Percentiles rank a stretch among this genome's conserved stretches.
Conservation (phyloP, 2,888 invertebrate species). For the Meteorus cinctellus region DNA sequence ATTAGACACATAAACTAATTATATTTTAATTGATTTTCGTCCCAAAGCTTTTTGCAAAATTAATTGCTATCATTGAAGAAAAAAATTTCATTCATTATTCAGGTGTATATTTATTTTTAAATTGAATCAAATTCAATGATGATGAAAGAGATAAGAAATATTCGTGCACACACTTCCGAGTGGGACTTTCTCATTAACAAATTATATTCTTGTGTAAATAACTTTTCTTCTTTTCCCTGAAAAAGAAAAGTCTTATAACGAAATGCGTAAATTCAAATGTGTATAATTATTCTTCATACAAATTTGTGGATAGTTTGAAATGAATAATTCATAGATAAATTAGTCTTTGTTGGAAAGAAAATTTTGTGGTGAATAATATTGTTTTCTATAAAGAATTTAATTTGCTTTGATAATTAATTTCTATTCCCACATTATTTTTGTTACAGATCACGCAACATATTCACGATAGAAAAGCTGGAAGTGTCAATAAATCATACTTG, state of each 20-base stretch:
- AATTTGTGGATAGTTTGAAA: background rate
- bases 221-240: background rate
- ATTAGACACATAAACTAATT: no score
- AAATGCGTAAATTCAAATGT: background rate
- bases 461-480: constrained; percentile 41
- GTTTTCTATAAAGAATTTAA: background rate
- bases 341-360: background rate
- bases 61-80: no score
- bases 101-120: no score
- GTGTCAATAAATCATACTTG: constrained; percentile 38
- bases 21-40: no score
- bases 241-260: background rate
- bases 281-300: background rate
- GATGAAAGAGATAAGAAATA: background rate
- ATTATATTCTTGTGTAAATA: background rate
- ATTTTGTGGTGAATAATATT: background rate
- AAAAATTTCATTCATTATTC: no score
- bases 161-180: background rate
- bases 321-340: background rate
- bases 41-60: no score
- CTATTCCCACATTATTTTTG: background rate
- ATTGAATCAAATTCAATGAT: background rate
- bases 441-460: constrained; percentile 29
- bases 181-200: constrained; percentile 4
- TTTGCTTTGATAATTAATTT: constrained; percentile 2